Conservation (phyloP, 1,140 invertebrate species). For the Hycleus cichorii region DNA sequence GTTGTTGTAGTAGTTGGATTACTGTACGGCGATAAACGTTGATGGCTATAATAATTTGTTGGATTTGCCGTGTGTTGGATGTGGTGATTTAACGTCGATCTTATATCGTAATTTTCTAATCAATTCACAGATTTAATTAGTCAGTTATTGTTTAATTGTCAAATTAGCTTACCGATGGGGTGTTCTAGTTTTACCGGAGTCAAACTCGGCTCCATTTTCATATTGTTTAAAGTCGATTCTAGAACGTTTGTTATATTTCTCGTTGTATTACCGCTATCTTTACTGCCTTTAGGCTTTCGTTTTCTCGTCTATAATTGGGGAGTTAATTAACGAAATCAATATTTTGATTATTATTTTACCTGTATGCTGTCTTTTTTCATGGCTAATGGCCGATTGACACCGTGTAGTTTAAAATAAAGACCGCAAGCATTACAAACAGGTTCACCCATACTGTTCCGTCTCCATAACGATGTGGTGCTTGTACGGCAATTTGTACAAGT, state of each 20-base stretch:
- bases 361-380: conserved; percentile 97
- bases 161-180: conserved; percentile 22
- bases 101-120: conserved; percentile 31
- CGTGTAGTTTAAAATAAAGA: conserved; percentile 87
- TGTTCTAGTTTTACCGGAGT: conserved; percentile 29
- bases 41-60: conserved; percentile 24
- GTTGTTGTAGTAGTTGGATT: too few species aligned
- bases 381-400: conserved; percentile 73
- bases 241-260: neutral
- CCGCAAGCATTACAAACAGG: conserved; percentile 94
- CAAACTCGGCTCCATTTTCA: conserved; percentile 29
- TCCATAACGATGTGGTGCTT: conserved; percentile 80
- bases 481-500: conserved; percentile 89
- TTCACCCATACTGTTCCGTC: conserved; percentile 77
- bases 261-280: conserved; percentile 34
- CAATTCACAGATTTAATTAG: neutral
- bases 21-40: conserved; percentile 27
- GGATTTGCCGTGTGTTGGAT: conserved; percentile 21
- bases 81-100: conserved; percentile 22
- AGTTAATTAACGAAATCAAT: neutral
- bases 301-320: conserved; percentile 69
- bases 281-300: conserved; percentile 74
- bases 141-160: conserved; percentile 8
- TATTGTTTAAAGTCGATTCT: conserved; percentile 5
- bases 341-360: conserved; percentile 37